A percentile compares a stretch with the other conserved stretches of the same genome.
These are phyloP conservation scores for Neogobius melanostomus DNA, from an alignment of 2,113 vertebrate species.

Conservation along the genomic window DNA sequence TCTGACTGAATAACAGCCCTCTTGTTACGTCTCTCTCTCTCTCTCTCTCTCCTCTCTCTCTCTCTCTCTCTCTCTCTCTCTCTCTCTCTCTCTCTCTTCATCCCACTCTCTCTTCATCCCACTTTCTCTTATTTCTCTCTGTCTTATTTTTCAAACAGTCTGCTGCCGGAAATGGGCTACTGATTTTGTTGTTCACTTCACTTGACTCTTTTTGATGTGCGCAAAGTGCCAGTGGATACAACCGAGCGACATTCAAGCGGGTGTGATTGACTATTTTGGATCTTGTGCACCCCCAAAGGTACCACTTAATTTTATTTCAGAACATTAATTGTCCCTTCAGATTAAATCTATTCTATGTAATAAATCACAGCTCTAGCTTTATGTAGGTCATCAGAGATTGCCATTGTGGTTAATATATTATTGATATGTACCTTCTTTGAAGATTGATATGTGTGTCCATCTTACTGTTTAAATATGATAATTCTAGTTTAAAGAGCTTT, in stretches of 20 bases:
- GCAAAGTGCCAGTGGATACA: slow-evolving; percentile 24
- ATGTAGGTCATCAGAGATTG: slow-evolving; percentile 14
- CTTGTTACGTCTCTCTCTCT: slow-evolving; percentile 6
- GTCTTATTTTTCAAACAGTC: slow-evolving; percentile 39
- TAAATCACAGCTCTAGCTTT: slow-evolving; percentile 15
- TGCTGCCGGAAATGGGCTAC: slow-evolving; percentile 27
- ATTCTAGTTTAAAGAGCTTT: no score
- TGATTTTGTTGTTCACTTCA: not conserved
- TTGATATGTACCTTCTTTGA: slow-evolving; percentile 6
- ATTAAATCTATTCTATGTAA: not conserved
- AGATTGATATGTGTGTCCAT: slow-evolving; percentile 3
- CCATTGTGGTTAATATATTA: not conserved
- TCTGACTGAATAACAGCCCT: slow-evolving; percentile 4
- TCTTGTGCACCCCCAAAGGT: slow-evolving; percentile 46
- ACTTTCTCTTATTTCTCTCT: not conserved
- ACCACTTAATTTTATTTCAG: not conserved
- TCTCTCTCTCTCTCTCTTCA: slow-evolving; percentile 10
- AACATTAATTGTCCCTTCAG: not conserved
- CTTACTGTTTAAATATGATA: no score
- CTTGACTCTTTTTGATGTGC: not conserved
- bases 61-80: not conserved
- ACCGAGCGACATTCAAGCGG: slow-evolving; percentile 20
- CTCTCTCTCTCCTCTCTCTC: not conserved
- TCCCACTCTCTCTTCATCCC: slow-evolving; percentile 48
- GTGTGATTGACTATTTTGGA: slow-evolving; percentile 36